A percentile compares a stretch with the other conserved stretches of the same genome.
Evolutionary conservation across 2,888 invertebrate genomes (phyloP).

Genomic region (Latheticus oryzae): DNA sequence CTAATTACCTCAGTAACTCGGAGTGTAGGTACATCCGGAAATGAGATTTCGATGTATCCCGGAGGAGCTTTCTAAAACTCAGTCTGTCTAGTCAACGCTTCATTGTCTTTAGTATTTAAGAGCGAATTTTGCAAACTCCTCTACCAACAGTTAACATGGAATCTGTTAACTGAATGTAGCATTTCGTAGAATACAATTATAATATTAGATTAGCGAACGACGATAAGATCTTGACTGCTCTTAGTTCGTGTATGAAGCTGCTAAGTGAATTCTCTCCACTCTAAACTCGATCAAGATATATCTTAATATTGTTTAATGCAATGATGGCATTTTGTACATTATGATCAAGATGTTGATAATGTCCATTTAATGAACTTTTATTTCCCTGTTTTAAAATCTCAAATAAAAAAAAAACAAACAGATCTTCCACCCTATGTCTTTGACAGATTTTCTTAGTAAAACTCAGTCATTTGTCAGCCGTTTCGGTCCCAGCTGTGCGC

Average conservation of each 20-base stretch:
- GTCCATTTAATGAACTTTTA: no score
- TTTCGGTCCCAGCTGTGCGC: constrained; percentile 57
- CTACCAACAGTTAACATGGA: constrained; percentile 64
- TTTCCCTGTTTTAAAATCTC: no score
- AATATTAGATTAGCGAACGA: constrained; percentile 66
- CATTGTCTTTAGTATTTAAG: constrained; percentile 45
- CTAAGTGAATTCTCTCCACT: constrained; percentile 62
- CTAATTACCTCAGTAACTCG: constrained; percentile 61
- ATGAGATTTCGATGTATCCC: constrained; percentile 67
- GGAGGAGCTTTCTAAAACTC: constrained; percentile 61
- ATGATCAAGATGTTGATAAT: constrained; percentile 54
- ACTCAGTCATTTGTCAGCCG: constrained; percentile 66
- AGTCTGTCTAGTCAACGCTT: constrained; percentile 42
- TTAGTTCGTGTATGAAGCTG: constrained; percentile 51
- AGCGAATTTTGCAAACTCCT: constrained; percentile 52
- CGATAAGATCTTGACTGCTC: constrained; percentile 60
- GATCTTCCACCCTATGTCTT: constrained; percentile 51
- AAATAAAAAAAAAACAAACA: constrained; percentile 33
- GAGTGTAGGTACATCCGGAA: constrained; percentile 61
- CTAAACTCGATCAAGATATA: constrained; percentile 61
- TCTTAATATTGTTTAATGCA: constrained; percentile 61
- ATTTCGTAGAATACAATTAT: constrained; percentile 67
- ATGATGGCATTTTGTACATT: constrained; percentile 50
- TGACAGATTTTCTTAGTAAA: constrained; percentile 60
- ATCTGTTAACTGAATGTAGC: constrained; percentile 67